Evolutionary conservation across 2,113 vertebrate genomes (phyloP).

Genomic region (Dasyprocta punctata): DNA sequence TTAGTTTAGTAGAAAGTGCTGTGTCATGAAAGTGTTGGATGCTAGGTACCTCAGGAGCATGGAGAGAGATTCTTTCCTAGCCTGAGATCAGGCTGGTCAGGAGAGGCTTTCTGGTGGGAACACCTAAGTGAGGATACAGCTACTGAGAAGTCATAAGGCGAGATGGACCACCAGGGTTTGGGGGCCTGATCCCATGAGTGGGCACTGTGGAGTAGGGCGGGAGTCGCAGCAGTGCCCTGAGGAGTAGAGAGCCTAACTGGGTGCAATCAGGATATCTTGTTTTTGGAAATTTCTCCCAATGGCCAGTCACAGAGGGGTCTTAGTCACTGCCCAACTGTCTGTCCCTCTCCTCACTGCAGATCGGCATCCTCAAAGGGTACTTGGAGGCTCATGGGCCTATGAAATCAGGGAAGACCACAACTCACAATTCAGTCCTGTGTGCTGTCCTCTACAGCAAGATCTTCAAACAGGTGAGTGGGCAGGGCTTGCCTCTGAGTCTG

Average conservation of each 20-base stretch:
- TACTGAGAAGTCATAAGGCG: not conserved
- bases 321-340: not conserved
- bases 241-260: not conserved
- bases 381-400: slow-evolving; percentile 39
- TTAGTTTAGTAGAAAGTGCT: not conserved
- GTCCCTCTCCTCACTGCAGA: slow-evolving; percentile 52
- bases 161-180: not conserved
- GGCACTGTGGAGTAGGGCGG: not conserved
- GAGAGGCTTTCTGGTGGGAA: not conserved
- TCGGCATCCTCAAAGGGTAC: slow-evolving; percentile 79
- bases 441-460: slow-evolving; percentile 78
- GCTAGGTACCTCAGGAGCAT: not conserved
- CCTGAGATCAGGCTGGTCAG: not conserved
- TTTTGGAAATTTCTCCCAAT: not conserved
- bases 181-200: not conserved
- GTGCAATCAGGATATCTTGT: not conserved
- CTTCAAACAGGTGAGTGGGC: slow-evolving; percentile 80
- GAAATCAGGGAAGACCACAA: slow-evolving; percentile 35
- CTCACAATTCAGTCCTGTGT: slow-evolving; percentile 71
- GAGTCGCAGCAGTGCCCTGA: not conserved
- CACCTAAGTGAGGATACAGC: not conserved
- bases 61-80: not conserved
- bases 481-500: not conserved
- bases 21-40: not conserved
- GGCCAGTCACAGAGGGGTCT: not conserved